These are phyloP conservation scores for Limnothrissa miodon DNA, from an alignment of 2,113 vertebrate genomes.

Conservation along the genomic window DNA sequence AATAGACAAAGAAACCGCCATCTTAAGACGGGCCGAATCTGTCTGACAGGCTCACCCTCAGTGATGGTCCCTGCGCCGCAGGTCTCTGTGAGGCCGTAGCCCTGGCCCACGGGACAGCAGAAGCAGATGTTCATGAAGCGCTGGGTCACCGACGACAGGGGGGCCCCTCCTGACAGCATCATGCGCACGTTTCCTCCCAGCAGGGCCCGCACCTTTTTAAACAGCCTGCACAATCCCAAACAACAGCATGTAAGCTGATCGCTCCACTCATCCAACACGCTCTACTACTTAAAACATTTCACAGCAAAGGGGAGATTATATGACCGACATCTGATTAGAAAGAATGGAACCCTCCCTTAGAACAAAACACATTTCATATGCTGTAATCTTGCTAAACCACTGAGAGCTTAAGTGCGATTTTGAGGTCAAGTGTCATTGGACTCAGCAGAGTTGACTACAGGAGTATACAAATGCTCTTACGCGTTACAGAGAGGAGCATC, in stretches of 20 bases:
- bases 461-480: conserved; percentile 68
- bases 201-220: conserved; percentile 88
- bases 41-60: conserved; percentile 73
- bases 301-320: no score
- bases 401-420: neutral
- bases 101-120: conserved; percentile 95
- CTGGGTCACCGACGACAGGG: conserved; percentile 88
- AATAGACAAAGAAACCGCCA: no score
- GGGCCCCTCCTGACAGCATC: conserved; percentile 95
- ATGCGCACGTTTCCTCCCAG: conserved; percentile 90
- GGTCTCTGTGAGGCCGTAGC: conserved; percentile 94
- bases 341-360: neutral
- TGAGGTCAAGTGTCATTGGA: neutral
- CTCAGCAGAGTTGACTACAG: neutral
- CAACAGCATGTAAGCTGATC: neutral
- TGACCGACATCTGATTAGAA: neutral
- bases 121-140: conserved; percentile 99
- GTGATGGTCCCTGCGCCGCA: conserved; percentile 96
- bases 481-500: conserved; percentile 94
- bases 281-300: no score
- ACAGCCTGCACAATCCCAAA: conserved; percentile 72
- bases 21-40: neutral
- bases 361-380: neutral
- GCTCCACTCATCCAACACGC: no score
- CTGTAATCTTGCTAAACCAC: no score